Evolutionary conservation across 2,888 invertebrate species (phyloP).

Genomic region (Drosophila kanekoi): DNA sequence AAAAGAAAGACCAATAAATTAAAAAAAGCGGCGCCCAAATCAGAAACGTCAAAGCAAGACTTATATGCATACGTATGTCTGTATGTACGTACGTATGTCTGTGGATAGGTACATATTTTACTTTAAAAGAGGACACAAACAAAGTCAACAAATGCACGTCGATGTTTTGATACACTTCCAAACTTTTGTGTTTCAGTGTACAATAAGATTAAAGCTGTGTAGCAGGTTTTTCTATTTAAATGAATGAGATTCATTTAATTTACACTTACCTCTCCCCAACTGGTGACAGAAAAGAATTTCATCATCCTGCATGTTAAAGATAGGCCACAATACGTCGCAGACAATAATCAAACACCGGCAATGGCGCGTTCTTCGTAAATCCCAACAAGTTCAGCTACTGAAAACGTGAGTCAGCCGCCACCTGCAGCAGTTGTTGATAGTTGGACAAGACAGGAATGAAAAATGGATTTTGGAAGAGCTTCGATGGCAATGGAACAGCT

Average conservation of each 20-base stretch:
- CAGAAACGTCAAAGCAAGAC: conserved; percentile 13
- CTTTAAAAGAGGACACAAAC: conserved; percentile 1
- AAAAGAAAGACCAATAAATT: conserved; percentile 26
- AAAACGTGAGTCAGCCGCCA: conserved; percentile 32
- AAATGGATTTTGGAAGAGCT: conserved; percentile 6
- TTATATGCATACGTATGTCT: not conserved
- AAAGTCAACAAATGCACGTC: not conserved
- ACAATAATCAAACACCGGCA: conserved; percentile 26
- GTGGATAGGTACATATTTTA: not conserved
- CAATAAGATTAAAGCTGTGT: not conserved
- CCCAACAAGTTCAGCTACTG: conserved; percentile 19
- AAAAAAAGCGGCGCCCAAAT: conserved; percentile 29
- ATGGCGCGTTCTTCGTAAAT: conserved; percentile 13
- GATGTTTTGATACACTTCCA: conserved; percentile 5
- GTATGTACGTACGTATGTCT: not conserved
- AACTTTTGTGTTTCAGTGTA: not conserved
- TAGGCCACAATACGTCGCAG: not conserved
- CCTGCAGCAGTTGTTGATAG: conserved; percentile 22
- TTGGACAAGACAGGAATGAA: conserved; percentile 5
- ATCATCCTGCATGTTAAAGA: conserved; percentile 53
- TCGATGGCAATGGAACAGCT: conserved; percentile 8
- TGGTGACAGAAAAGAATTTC: conserved; percentile 70
- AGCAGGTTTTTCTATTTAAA: not conserved
- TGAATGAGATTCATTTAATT: conserved; percentile 26
- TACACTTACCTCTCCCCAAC: conserved; percentile 82